Conservation (phyloP, 2,797 vertebrate species). For the Myiotriccus ornatus region DNA sequence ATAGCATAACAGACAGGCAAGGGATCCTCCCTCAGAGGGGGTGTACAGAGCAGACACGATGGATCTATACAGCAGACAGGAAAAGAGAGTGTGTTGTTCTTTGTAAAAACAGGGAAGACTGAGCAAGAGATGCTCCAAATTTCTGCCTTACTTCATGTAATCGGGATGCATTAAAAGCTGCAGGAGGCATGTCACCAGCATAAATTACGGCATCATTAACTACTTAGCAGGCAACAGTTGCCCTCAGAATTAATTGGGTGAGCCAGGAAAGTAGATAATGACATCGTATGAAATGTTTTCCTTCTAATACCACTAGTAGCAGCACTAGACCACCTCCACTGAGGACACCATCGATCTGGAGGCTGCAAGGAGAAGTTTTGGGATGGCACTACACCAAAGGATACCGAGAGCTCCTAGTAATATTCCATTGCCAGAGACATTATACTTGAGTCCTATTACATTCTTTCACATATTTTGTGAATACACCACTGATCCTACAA, state of each 20-base stretch:
- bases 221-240: conserved; percentile 1
- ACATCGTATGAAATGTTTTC: not conserved
- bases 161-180: not conserved
- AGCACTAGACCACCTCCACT: not conserved
- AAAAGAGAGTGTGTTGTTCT: not conserved
- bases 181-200: not conserved
- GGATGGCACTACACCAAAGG: not conserved
- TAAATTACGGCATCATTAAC: conserved; percentile 11
- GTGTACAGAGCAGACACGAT: not conserved
- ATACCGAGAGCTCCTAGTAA: not conserved
- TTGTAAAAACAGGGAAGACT: not conserved
- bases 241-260: not conserved
- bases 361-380: not conserved
- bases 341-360: not conserved
- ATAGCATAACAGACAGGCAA: not conserved
- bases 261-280: not conserved
- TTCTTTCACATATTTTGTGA: not conserved
- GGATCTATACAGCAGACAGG: not conserved
- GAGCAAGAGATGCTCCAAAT: not conserved
- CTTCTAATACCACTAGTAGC: not conserved
- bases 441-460: not conserved
- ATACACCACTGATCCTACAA: not conserved
- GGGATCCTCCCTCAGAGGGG: not conserved
- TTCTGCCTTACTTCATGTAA: not conserved
- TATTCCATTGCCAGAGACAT: not conserved